Evolutionary conservation across 2,888 invertebrate genomes (phyloP).

Genomic region (Allygus modestus): DNA sequence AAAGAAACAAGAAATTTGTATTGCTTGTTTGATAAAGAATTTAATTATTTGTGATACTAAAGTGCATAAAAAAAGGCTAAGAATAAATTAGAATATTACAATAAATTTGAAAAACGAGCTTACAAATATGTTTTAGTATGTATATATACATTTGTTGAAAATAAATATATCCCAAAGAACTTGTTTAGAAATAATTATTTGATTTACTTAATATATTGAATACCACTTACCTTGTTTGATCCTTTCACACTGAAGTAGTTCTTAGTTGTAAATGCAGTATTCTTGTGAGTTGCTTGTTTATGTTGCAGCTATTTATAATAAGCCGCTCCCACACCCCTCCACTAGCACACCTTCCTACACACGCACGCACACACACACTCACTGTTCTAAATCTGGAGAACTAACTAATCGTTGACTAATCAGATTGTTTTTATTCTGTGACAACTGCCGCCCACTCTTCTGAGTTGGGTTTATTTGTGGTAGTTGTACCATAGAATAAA

Average conservation of each 20-base stretch:
- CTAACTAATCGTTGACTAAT: conserved; percentile 3
- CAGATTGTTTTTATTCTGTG: neutral
- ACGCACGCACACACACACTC: neutral
- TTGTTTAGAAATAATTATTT: too few species aligned
- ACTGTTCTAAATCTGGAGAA: neutral
- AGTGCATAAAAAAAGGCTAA: too few species aligned
- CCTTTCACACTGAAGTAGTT: neutral
- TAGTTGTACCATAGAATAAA: too few species aligned
- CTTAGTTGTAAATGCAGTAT: neutral
- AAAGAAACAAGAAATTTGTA: too few species aligned
- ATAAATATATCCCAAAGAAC: too few species aligned
- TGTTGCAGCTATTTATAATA: neutral
- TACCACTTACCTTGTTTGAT: neutral
- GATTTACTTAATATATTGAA: too few species aligned
- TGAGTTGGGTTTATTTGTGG: neutral
- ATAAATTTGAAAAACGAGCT: too few species aligned
- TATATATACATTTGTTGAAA: too few species aligned
- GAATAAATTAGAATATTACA: too few species aligned
- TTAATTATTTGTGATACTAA: too few species aligned
- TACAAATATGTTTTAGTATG: too few species aligned
- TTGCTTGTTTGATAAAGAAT: too few species aligned
- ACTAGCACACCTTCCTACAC: neutral
- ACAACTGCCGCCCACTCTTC: neutral
- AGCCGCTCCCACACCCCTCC: neutral
- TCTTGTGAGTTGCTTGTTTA: neutral